These are phyloP conservation scores for Carposina sasakii DNA, from an alignment of 1,140 invertebrate genomes.

Conservation along the genomic window DNA sequence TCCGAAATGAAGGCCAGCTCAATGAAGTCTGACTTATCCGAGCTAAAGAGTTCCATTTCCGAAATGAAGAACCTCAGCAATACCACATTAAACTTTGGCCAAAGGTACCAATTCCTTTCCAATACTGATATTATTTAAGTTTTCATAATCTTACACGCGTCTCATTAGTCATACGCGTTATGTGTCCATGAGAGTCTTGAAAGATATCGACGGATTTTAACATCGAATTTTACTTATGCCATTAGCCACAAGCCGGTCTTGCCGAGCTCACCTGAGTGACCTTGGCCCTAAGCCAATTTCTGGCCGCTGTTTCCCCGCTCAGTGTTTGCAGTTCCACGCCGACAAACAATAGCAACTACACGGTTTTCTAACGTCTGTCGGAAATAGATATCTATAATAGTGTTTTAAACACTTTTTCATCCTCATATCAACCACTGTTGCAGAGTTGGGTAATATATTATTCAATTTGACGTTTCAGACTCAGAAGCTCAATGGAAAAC, in stretches of 20 bases:
- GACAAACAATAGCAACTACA: constrained; percentile 64
- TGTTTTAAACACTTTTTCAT: too few relatives aligned
- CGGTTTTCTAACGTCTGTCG: too few relatives aligned
- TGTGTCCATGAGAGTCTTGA: neutral
- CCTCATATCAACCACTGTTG: too few relatives aligned
- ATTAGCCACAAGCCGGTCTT: constrained; percentile 30
- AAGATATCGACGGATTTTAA: too few relatives aligned
- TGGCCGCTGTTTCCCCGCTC: constrained; percentile 49
- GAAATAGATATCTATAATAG: too few relatives aligned
- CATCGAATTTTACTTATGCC: constrained; percentile 23
- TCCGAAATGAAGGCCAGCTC: constrained; percentile 79
- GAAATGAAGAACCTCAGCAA: constrained; percentile 80
- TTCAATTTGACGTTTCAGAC: constrained; percentile 56
- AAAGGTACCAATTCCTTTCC: constrained; percentile 48
- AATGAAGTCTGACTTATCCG: constrained; percentile 82
- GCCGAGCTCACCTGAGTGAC: constrained; percentile 62
- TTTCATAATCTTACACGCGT: neutral
- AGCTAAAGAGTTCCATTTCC: constrained; percentile 83
- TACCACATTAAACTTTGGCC: constrained; percentile 68
- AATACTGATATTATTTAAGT: neutral
- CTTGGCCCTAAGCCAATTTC: constrained; percentile 61
- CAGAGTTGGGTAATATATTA: too few relatives aligned
- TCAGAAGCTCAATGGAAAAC: constrained; percentile 78
- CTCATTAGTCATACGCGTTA: neutral
- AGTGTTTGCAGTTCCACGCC: constrained; percentile 60